Percentiles rank a stretch among this genome's conserved stretches.
Conservation (phyloP, 2,113 vertebrate species). For the Pseudopodoces humilis region DNA sequence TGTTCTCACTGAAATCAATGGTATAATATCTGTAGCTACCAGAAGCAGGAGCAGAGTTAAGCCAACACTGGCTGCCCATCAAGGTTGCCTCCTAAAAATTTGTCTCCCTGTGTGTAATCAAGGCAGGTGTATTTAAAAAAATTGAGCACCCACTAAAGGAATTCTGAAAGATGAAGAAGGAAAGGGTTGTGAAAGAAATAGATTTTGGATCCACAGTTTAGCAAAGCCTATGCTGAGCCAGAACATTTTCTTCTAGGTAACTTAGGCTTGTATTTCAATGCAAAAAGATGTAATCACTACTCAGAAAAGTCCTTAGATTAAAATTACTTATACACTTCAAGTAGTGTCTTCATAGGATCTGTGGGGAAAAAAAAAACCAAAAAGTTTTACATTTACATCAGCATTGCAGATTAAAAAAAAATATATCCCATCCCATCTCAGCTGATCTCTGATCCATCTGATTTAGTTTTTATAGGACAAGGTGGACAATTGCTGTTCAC, state of each 20-base stretch:
- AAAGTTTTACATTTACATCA: background rate
- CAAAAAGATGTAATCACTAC: background rate
- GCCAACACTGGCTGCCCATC: background rate
- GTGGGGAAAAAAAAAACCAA: background rate
- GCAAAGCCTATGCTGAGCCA: background rate
- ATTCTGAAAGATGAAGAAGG: background rate
- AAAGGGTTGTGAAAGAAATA: background rate
- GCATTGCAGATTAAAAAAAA: background rate
- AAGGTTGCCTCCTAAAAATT: background rate
- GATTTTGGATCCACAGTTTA: background rate
- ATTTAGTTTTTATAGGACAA: conserved; percentile 2
- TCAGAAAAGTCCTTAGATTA: background rate
- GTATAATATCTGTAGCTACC: background rate
- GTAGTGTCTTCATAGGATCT: background rate
- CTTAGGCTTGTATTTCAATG: background rate
- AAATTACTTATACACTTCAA: background rate
- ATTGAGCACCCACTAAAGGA: background rate
- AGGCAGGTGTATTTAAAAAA: background rate
- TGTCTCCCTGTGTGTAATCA: background rate
- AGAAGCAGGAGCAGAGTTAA: conserved; percentile 3
- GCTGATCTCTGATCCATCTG: background rate
- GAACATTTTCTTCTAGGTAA: background rate
- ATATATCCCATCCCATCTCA: background rate
- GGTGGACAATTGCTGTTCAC: background rate
- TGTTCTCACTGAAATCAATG: conserved; percentile 2